Percentiles rank a stretch among this genome's conserved stretches.
Evolutionary conservation across 2,113 vertebrate species (phyloP).

Genomic region (Phyllostomus hastatus): DNA sequence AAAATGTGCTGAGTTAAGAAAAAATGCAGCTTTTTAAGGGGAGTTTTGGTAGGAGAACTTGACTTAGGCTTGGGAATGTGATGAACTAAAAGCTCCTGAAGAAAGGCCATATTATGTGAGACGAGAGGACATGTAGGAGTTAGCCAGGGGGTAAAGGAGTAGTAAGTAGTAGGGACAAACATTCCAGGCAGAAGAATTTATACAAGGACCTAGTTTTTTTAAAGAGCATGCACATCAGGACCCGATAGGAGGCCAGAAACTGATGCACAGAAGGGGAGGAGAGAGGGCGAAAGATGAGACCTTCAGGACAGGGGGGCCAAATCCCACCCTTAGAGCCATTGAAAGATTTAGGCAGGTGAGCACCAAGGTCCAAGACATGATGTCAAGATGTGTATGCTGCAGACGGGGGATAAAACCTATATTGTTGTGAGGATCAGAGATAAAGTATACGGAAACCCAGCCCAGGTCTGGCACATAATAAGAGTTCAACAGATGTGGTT

Average conservation of each 20-base stretch:
- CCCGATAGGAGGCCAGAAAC: not conserved
- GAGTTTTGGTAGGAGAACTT: not conserved
- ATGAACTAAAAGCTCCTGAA: not conserved
- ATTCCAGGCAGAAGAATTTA: not conserved
- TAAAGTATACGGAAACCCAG: not conserved
- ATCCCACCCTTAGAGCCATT: not conserved
- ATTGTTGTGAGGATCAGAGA: not conserved
- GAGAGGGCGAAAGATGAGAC: not conserved
- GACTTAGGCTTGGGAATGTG: not conserved
- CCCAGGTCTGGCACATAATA: not conserved
- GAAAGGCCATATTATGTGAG: not conserved
- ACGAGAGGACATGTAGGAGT: not conserved
- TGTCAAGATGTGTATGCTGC: not conserved
- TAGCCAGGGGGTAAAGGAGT: not conserved
- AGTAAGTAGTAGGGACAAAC: not conserved
- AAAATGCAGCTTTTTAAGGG: not conserved
- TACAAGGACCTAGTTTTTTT: not conserved
- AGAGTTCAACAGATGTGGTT: not conserved
- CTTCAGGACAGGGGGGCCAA: not conserved
- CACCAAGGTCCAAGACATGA: not conserved
- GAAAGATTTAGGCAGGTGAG: not conserved
- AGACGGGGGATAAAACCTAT: not conserved
- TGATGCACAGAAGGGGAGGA: not conserved
- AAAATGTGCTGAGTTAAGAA: not conserved
- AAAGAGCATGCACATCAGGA: not conserved